Conservation (phyloP, 2,888 invertebrate genomes). For the Athalia cordata region DNA sequence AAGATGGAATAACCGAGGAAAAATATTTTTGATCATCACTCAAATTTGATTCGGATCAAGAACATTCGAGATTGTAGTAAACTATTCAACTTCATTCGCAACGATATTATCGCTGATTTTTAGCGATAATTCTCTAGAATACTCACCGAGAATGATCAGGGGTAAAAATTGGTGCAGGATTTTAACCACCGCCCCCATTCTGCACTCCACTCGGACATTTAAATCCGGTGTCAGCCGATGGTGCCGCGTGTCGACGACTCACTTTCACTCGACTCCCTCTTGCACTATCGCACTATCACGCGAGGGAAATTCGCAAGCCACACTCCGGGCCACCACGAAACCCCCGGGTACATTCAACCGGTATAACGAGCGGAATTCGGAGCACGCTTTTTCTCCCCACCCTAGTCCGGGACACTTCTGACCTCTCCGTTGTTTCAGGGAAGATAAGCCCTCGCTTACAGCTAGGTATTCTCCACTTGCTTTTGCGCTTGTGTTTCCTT, state of each 20-base stretch:
- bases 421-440: neutral
- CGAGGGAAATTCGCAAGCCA: neutral
- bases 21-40: too few relatives aligned
- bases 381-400: constrained; percentile 9
- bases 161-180: constrained; percentile 71
- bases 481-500: too few relatives aligned
- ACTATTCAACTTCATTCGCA: too few relatives aligned
- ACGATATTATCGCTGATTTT: too few relatives aligned
- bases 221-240: constrained; percentile 25
- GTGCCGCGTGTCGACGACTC: constrained; percentile 28
- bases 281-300: constrained; percentile 11
- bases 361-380: neutral
- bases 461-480: too few relatives aligned
- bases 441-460: too few relatives aligned
- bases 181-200: constrained; percentile 63
- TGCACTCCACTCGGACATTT: constrained; percentile 41
- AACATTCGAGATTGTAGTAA: too few relatives aligned
- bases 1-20: too few relatives aligned
- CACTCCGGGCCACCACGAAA: constrained; percentile 1
- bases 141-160: constrained; percentile 70
- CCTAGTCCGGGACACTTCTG: constrained; percentile 11
- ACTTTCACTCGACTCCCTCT: constrained; percentile 39
- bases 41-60: too few relatives aligned
- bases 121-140: neutral
- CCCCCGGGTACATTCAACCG: neutral